Evolutionary conservation across 2,113 vertebrate species (phyloP), one percentile per base, ranked within the genome.

Genomic region (Psammodynastes pulverulentus): DNA sequence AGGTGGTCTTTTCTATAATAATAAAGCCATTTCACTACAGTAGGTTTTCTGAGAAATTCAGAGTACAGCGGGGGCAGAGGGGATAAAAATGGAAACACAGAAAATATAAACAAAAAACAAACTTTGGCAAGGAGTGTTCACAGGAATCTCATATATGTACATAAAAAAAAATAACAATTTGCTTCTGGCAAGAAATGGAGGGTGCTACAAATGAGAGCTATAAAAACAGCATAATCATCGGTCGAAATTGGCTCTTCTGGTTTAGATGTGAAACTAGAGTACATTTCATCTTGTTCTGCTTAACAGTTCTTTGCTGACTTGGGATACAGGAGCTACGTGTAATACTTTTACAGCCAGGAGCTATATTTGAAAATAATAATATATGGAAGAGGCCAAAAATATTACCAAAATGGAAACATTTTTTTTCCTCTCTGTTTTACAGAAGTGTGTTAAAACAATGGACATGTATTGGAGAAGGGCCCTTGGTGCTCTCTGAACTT

Each of bases 181-280:
- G 86, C 39, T 92, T 21, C 86, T 92, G 58, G 62, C 43, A 89
- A 48, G 58, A 88, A 43, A 87, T 21, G 43, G 23, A 43, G 15
- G 43, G n/a, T 7, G 39, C 48, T 92, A 67, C 34, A 62, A 87
- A 51, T 51, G 85, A 87, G 24, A 43, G 54, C 10, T 91, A 88
- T 87, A 72, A 53, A 46, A 88, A 53, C 34, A 79, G 79, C 89
- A 92, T 96, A 96, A 96, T 96, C 96, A 96, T 85, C 92, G 93
- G 91, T 87, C 51, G n/a, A 87, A 89, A 95, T 94, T 95, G 91
- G 92, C 93, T 93, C 84, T 90, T 92, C 93, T 92, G 43, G n/a
- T 13, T 58, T 84, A 52, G 49, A 90, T 84, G 4, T 53, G 89
- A 13, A 53, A n/a, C 6, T 48, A 86, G 10, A 62, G 53, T 91